Evolutionary conservation across 1,140 invertebrate genomes (phyloP), one percentile per base, ranked within the genome.

Genomic region (Drosophila pseudoananassae): DNA sequence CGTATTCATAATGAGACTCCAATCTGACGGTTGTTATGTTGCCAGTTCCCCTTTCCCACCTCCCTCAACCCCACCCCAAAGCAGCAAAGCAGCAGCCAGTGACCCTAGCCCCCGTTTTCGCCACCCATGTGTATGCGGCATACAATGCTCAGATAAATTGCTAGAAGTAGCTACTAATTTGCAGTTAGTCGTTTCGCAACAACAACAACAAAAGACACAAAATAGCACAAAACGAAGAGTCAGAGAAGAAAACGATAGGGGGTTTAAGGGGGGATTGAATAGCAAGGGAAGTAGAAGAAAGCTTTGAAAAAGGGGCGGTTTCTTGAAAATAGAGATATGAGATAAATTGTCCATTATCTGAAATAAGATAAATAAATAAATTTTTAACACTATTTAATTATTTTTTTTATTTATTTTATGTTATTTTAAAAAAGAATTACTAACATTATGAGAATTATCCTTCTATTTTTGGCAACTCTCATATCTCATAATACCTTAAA

Each of bases 151-250:
- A 75, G 80, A 83, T 83, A 79, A 83, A 83, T 79, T 84, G 79
- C 80, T 83, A 83, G 79, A 83, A 83, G 79, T 83, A 84, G 79
- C 79, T 84, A 84, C 79, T 83, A 83, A 83, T 85, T 83, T 83
- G 80, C 79, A 83, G 79, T 83, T 79, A 83, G 80, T 83, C 76
- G 82, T 72, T 84, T 40, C 66, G 20, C 40, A 66, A 46, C 65
- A 68, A 65, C 68, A 27, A 27, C 25, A 27, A 27, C 25, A 27
- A 27, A 27, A 27, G 25, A 27, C 4, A 27, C 25, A 27, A 27
- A 27, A 27, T 27, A 27, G 25, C 25, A 27, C 25, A 71, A 70
- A 61, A 46, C 15, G 45, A 54, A 43, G 40, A 14, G n/a, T 17
- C 40, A 15, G 49, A 49, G n/a, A 29, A 50, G 23, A 52, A 59